phyloP scores from a whole-genome alignment of 2,888 invertebrate species.

The Callyntrura sp. region DNA sequence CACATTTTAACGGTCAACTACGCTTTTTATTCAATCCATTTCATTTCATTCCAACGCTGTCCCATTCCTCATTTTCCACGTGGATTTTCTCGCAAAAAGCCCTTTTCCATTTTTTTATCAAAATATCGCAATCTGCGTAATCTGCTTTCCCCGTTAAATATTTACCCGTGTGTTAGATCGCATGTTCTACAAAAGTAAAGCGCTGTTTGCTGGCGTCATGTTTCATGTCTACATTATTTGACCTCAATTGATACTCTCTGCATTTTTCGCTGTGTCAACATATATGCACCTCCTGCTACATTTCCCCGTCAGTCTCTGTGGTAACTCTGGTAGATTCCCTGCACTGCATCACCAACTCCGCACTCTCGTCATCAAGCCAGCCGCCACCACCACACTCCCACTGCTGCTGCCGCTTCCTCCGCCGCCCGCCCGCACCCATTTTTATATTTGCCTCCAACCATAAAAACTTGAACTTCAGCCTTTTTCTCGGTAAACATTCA shows the following conservation, averaged over 20 bases:
- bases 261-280: background rate
- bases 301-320: background rate
- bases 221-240: conserved; percentile 70
- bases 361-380: too few relatives aligned
- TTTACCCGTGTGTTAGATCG: background rate
- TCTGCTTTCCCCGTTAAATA: background rate
- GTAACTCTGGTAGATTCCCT: too few relatives aligned
- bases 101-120: too few relatives aligned
- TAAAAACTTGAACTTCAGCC: conserved; percentile 2
- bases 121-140: too few relatives aligned
- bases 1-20: too few relatives aligned
- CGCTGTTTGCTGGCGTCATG: background rate
- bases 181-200: background rate
- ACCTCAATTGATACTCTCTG: conserved; percentile 73
- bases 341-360: too few relatives aligned
- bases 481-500: too few relatives aligned
- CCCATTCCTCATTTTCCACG: too few relatives aligned
- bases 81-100: too few relatives aligned
- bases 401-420: background rate
- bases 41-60: too few relatives aligned
- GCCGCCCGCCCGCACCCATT: conserved; percentile 14
- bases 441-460: background rate
- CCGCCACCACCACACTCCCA: too few relatives aligned
- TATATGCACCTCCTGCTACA: background rate
- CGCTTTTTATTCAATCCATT: too few relatives aligned